A percentile compares a stretch with the other conserved stretches of the same genome.
Evolutionary conservation across 2,113 vertebrate species (phyloP).

Genomic region (Hypanus sabinus): DNA sequence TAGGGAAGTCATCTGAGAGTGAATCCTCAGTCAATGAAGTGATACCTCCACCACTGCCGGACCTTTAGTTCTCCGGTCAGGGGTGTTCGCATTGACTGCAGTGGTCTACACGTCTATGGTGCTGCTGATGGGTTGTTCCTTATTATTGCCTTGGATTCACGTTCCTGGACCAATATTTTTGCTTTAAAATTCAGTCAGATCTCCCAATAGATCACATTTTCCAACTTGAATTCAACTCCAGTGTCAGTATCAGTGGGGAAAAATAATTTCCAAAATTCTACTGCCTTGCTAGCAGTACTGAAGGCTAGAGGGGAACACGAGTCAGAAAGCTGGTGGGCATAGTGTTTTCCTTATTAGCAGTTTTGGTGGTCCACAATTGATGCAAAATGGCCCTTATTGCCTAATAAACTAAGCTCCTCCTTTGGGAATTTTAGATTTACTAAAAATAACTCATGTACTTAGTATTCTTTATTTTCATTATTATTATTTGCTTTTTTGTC

Average conservation of each 20-base stretch:
- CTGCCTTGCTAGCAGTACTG: not conserved
- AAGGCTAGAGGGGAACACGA: not conserved
- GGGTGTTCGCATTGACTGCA: not conserved
- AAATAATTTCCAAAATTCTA: not conserved
- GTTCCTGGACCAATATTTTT: not conserved
- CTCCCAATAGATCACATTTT: not conserved
- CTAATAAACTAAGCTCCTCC: not conserved
- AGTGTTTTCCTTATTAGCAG: not conserved
- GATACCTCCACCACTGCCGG: not conserved
- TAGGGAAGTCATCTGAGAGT: not conserved
- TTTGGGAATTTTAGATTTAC: not conserved
- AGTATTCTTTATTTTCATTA: too few relatives aligned
- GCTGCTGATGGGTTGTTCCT: not conserved
- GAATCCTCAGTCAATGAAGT: not conserved
- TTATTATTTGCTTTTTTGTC: too few relatives aligned
- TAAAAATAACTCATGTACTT: not conserved
- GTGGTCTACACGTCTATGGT: too few relatives aligned
- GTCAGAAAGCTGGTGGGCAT: too few relatives aligned
- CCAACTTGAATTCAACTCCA: not conserved
- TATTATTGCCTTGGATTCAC: not conserved
- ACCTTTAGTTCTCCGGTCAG: not conserved
- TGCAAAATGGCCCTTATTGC: not conserved
- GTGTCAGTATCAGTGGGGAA: not conserved
- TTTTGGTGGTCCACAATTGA: not conserved
- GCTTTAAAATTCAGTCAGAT: not conserved